Conservation (phyloP, 2,797 vertebrate species). For the Sylvia borin region DNA sequence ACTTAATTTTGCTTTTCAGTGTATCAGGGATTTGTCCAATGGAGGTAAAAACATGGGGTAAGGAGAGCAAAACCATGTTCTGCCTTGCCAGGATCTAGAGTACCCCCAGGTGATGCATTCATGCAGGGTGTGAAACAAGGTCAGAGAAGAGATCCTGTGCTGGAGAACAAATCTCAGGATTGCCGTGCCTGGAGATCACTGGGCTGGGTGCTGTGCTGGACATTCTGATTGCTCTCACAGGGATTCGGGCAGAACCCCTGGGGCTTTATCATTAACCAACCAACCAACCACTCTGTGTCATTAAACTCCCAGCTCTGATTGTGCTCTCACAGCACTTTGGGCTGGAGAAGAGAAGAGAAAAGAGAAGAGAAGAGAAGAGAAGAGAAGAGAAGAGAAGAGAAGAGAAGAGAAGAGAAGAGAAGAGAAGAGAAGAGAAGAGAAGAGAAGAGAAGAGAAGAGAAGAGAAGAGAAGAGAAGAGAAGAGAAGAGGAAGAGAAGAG, state of each 20-base stretch:
- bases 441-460: no score
- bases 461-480: no score
- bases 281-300: not conserved
- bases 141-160: not conserved
- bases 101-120: not conserved
- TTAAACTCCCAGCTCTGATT: not conserved
- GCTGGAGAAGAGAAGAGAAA: not conserved
- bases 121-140: accelerated
- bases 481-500: no score
- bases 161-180: not conserved
- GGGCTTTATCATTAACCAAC: not conserved
- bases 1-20: not conserved
- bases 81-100: not conserved
- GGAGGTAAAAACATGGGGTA: not conserved
- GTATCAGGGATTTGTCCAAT: not conserved
- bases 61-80: not conserved
- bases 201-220: accelerated
- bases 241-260: not conserved
- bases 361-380: no score
- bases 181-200: not conserved
- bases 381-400: no score
- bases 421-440: no score
- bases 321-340: not conserved
- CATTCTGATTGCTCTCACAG: not conserved
- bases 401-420: no score